Evolutionary conservation across 2,113 vertebrate species (phyloP).

Genomic region (Herpailurus yagouaroundi): DNA sequence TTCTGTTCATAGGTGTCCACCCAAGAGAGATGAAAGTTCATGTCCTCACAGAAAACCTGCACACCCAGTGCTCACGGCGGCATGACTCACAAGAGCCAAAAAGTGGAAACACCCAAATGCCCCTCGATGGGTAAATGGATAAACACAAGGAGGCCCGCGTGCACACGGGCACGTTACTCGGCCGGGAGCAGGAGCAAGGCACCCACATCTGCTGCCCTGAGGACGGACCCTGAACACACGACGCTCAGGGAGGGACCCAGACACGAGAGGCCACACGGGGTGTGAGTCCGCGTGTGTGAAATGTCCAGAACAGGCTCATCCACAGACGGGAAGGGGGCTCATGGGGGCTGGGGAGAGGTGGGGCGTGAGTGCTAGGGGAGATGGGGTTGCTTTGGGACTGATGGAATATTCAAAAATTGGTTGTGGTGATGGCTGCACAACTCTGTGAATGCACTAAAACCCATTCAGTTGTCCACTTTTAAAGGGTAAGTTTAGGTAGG

Average conservation of each 20-base stretch:
- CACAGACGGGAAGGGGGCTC: neutral
- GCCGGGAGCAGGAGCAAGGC: neutral
- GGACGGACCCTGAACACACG: neutral
- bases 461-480: neutral
- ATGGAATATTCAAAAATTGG: neutral
- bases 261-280: neutral
- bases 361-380: neutral
- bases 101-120: neutral
- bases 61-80: fast-evolving
- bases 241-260: neutral
- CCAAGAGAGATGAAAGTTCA: neutral
- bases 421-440: neutral
- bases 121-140: fast-evolving
- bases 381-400: neutral
- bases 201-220: fast-evolving
- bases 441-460: neutral
- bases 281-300: neutral
- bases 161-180: fast-evolving
- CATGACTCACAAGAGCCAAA: neutral
- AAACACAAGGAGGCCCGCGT: neutral
- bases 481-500: neutral
- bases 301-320: neutral
- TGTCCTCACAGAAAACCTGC: neutral
- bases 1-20: neutral
- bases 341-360: too few relatives aligned